These are phyloP conservation scores for Dermatemys mawii DNA, from an alignment of 2,113 vertebrate genomes.

Conservation along the genomic window DNA sequence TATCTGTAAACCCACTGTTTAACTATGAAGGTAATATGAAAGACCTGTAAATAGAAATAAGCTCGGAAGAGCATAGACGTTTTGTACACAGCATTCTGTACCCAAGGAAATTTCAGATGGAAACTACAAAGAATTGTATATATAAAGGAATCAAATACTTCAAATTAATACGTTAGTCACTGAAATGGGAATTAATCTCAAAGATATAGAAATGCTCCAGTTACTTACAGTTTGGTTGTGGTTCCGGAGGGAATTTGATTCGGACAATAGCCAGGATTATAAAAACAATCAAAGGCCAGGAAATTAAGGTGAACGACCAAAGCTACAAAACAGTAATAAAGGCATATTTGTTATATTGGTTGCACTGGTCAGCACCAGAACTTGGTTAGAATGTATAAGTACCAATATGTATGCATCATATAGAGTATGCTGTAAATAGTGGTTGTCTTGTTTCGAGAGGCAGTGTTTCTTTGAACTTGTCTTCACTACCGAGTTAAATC, in stretches of 20 bases:
- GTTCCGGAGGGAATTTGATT: slow-evolving; percentile 83
- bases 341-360: slow-evolving; percentile 44
- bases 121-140: slow-evolving; percentile 26
- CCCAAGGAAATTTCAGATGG: slow-evolving; percentile 13
- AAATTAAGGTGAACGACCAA: slow-evolving; percentile 91
- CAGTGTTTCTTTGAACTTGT: too few relatives aligned
- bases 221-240: slow-evolving; percentile 89
- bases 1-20: slow-evolving; percentile 10
- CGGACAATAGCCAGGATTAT: slow-evolving; percentile 93
- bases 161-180: slow-evolving; percentile 37
- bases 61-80: not conserved
- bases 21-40: slow-evolving; percentile 24
- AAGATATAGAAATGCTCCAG: slow-evolving; percentile 33
- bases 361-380: not conserved
- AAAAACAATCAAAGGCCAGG: slow-evolving; percentile 94
- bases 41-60: not conserved
- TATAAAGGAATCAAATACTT: slow-evolving; percentile 39
- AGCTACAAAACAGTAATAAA: slow-evolving; percentile 81
- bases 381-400: slow-evolving; percentile 34
- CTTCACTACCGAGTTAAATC: too few relatives aligned
- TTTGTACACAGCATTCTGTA: slow-evolving; percentile 37
- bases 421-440: slow-evolving; percentile 5
- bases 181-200: slow-evolving; percentile 32
- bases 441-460: not conserved
- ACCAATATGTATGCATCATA: not conserved